Percentiles rank a stretch among this genome's conserved stretches.
Conservation (phyloP, 2,113 vertebrate genomes). For the Coptodon rendalli region DNA sequence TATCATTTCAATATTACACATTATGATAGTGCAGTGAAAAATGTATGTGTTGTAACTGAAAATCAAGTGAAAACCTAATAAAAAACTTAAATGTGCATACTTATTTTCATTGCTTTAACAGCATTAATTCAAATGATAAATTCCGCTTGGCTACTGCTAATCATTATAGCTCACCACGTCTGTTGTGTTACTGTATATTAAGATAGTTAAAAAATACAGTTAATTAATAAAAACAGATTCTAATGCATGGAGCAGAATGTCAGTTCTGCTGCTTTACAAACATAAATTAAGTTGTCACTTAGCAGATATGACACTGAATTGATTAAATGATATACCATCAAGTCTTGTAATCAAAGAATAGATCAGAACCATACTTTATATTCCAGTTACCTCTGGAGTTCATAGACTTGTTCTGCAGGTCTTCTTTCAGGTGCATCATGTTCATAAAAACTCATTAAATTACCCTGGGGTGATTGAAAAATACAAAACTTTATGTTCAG, state of each 20-base stretch:
- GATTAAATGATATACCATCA: neutral
- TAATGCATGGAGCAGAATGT: neutral
- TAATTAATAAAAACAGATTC: neutral
- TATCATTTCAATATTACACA: fast-evolving
- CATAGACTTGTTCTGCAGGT: neutral
- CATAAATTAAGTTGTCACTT: neutral
- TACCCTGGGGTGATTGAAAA: neutral
- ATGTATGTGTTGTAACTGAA: neutral
- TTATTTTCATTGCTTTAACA: neutral
- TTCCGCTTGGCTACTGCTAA: neutral
- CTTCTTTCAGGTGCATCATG: neutral
- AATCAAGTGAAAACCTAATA: neutral
- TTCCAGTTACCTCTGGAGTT: neutral
- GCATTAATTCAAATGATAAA: fast-evolving
- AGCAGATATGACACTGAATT: neutral
- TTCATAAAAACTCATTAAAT: neutral
- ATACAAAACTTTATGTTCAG: neutral
- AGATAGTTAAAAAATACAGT: neutral
- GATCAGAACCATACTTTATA: neutral
- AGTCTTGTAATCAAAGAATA: neutral
- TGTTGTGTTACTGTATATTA: neutral
- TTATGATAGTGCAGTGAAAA: neutral
- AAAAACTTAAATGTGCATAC: neutral
- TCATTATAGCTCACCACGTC: fast-evolving
- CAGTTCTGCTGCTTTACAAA: neutral